phyloP scores from a whole-genome alignment of 2,113 vertebrate genomes.

The Hemiprocne comata region DNA sequence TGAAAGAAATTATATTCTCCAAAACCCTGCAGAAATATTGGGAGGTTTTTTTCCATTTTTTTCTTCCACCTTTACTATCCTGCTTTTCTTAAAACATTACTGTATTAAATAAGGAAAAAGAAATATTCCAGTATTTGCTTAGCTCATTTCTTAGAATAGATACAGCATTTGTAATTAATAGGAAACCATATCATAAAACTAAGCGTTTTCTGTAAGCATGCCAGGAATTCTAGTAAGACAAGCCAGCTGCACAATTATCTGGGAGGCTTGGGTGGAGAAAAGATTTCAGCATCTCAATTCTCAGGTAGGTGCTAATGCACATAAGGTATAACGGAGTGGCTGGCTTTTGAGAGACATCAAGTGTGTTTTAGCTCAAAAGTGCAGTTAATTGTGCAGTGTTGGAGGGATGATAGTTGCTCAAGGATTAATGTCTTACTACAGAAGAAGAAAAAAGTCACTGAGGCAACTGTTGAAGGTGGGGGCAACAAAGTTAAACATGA shows the following conservation, averaged over 20 bases:
- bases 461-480: neutral
- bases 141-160: neutral
- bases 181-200: neutral
- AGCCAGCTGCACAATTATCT: neutral
- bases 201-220: neutral
- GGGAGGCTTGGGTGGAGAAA: neutral
- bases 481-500: neutral
- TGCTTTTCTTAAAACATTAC: neutral
- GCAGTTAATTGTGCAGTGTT: neutral
- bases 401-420: neutral
- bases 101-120: neutral
- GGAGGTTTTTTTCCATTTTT: neutral
- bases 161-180: neutral
- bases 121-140: neutral
- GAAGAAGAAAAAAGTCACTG: neutral
- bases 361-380: neutral
- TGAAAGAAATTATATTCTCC: neutral
- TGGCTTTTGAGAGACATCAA: neutral
- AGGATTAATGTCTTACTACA: neutral
- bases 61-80: neutral
- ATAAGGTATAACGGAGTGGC: rapidly evolving
- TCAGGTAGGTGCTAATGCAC: neutral
- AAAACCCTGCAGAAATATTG: neutral
- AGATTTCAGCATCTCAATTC: neutral
- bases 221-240: neutral